Conservation (phyloP, 2,888 invertebrate genomes). For the Dinocampus coccinellae region DNA sequence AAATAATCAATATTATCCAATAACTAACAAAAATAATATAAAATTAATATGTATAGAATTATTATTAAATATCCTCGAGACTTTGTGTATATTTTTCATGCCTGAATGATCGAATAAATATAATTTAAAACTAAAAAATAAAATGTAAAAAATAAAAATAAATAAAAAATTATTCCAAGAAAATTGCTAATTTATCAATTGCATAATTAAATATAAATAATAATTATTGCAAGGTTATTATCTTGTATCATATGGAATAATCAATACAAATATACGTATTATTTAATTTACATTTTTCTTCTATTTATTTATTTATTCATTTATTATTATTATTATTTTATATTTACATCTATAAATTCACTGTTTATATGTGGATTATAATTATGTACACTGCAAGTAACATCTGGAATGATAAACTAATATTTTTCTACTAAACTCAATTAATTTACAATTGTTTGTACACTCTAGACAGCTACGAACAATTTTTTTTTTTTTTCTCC, state of each 20-base stretch:
- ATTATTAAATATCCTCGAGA: slow-evolving; percentile 21
- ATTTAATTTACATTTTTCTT: too few relatives aligned
- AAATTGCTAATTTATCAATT: background rate
- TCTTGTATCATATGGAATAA: background rate
- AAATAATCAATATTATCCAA: too few relatives aligned
- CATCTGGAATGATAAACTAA: slow-evolving; percentile 3
- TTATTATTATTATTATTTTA: background rate
- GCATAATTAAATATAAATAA: background rate
- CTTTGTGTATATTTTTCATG: background rate
- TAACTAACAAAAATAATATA: too few relatives aligned
- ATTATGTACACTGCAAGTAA: background rate
- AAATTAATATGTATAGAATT: background rate
- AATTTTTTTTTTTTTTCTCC: too few relatives aligned
- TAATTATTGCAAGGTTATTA: background rate
- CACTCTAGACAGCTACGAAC: too few relatives aligned
- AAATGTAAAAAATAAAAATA: background rate
- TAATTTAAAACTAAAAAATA: background rate
- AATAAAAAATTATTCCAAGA: background rate
- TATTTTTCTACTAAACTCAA: background rate
- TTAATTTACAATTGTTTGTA: background rate
- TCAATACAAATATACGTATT: too few relatives aligned
- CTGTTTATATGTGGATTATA: background rate
- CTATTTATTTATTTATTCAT: background rate
- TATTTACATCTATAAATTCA: background rate
- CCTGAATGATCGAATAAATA: slow-evolving; percentile 7